These are phyloP conservation scores for Parelbella ahira DNA, from an alignment of 2,888 invertebrate genomes.

Conservation along the genomic window DNA sequence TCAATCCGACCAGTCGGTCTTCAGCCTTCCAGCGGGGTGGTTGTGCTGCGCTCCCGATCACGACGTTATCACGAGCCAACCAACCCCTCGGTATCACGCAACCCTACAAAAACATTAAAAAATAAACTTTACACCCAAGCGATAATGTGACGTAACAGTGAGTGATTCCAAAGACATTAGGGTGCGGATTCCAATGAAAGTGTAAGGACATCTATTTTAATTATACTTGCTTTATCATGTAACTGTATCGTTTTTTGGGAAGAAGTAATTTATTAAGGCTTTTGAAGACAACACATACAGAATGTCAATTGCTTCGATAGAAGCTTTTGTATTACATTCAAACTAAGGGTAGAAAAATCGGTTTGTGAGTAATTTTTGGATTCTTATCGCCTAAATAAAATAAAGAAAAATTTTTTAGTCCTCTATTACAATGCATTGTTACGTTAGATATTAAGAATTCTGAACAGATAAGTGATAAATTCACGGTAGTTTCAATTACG, in stretches of 20 bases:
- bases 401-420: too few relatives aligned
- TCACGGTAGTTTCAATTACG: too few relatives aligned
- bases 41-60: slow-evolving; percentile 28
- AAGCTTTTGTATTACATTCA: too few relatives aligned
- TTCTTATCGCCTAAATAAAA: too few relatives aligned
- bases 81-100: slow-evolving; percentile 30
- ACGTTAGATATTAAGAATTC: too few relatives aligned
- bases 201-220: slow-evolving; percentile 36
- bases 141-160: slow-evolving; percentile 41
- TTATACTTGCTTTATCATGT: slow-evolving; percentile 15
- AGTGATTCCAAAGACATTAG: slow-evolving; percentile 28
- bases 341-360: too few relatives aligned
- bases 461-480: too few relatives aligned
- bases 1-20: slow-evolving; percentile 52
- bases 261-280: slow-evolving; percentile 5
- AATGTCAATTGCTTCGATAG: too few relatives aligned
- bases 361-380: too few relatives aligned
- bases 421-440: too few relatives aligned
- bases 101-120: slow-evolving; percentile 26
- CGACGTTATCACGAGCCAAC: slow-evolving; percentile 28
- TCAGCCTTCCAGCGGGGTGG: slow-evolving; percentile 37
- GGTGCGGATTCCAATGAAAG: slow-evolving; percentile 32
- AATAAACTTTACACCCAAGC: slow-evolving; percentile 24
- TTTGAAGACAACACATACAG: too few relatives aligned
- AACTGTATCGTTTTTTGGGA: slow-evolving; percentile 11